Evolutionary conservation across 1,140 invertebrate genomes (phyloP), one percentile per base, ranked within the genome.

Genomic region (Zophobas morio): DNA sequence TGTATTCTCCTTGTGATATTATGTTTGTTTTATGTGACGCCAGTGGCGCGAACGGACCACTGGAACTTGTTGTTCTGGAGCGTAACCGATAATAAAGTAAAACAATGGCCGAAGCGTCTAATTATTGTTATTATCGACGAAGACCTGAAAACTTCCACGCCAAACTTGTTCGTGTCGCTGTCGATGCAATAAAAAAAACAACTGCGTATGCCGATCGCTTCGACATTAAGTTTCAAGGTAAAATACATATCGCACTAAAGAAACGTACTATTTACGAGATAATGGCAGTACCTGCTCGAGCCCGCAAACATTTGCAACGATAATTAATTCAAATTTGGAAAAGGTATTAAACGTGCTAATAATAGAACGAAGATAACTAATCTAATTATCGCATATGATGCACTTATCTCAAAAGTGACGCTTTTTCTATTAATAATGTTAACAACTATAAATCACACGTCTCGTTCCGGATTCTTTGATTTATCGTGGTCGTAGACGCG

Each of bases 201-300:
- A 66, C 42, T 66, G 1, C 42, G 60, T 39, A 66, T 66, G 37
- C 37, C 60, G 33, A 40, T 42, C 57, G 60, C 6, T 51, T 2
- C 2, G n/a, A 66, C 39, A 66, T 66, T 66, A 66, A 35, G 42
- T 20, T 51, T 66, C 60, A 66, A 66, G 60, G 60, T 66, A 42
- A 66, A 4, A 5, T 35, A 34, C 57, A 63, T 66, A 47, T 33
- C n/a, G 60, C 39, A 66, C 60, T 6, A 42, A 20, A 51, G 49
- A 51, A 51, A 51, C 49, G 6, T 51, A 51, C n/a, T 51, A 51
- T 20, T 51, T 2, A 20, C 54, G 3, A 57, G 54, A 57, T 57
- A 57, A 57, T 57, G 4, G 39, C 33, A 20, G 60, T 60, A 46
- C 49, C 33, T 66, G 60, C 42, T 42, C 35, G 42, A 66, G 32